These are phyloP conservation scores for Dolomedes plantarius DNA, from an alignment of 2,888 invertebrate species.

Conservation along the genomic window DNA sequence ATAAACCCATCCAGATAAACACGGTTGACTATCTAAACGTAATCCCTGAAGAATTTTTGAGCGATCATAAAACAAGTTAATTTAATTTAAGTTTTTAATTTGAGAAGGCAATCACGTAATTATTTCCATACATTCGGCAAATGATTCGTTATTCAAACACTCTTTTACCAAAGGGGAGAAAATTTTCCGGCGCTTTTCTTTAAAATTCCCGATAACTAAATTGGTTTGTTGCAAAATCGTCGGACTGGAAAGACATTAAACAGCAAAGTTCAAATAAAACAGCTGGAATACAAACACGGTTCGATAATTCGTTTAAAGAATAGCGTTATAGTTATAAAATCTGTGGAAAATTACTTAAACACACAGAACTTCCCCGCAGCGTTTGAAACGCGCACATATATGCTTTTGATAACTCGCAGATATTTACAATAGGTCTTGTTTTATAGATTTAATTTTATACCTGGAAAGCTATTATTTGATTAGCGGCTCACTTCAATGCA, in stretches of 20 bases:
- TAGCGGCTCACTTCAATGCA: neutral
- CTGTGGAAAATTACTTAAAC: neutral
- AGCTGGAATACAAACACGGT: neutral
- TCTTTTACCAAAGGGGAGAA: neutral
- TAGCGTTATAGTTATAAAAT: neutral
- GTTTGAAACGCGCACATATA: neutral
- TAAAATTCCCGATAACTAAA: neutral
- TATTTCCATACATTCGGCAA: too few species aligned
- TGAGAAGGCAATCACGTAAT: too few species aligned
- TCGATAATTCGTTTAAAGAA: neutral
- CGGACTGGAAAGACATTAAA: neutral
- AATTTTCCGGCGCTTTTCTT: neutral
- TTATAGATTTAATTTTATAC: neutral
- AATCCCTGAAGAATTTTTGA: too few species aligned
- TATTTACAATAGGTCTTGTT: neutral
- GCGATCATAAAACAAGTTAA: too few species aligned
- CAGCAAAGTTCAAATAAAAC: neutral
- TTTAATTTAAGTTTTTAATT: too few species aligned
- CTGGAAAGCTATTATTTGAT: neutral
- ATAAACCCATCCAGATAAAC: too few species aligned
- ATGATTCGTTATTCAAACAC: neutral
- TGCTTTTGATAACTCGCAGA: neutral
- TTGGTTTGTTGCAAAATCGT: neutral
- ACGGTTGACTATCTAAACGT: too few species aligned
- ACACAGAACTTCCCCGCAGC: neutral